Conservation (phyloP, 2,888 invertebrate genomes). For the Mycogona germanica region DNA sequence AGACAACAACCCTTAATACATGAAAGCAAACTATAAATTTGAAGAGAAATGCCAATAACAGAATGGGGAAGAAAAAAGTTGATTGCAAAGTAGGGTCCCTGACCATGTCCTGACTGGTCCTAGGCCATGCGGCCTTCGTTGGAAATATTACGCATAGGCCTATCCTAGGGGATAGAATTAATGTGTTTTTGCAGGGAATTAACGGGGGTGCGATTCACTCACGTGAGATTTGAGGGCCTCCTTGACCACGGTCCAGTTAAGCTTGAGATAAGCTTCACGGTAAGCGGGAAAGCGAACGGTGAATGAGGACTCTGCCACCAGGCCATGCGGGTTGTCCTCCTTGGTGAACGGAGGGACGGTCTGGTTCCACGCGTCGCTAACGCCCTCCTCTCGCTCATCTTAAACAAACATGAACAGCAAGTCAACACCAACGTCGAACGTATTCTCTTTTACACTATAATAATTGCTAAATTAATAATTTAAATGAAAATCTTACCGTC, state of each 20-base stretch:
- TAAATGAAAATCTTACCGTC: neutral
- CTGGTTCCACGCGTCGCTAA: constrained; percentile 75
- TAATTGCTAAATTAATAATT: neutral
- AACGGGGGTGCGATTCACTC: too few species aligned
- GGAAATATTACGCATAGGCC: too few species aligned
- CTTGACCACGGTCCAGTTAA: constrained; percentile 93
- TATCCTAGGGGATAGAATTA: too few species aligned
- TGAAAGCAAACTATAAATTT: neutral
- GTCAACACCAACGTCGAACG: neutral
- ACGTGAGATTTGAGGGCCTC: too few species aligned
- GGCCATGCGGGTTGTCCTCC: constrained; percentile 76
- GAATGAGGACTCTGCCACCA: constrained; percentile 89
- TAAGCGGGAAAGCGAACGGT: constrained; percentile 96
- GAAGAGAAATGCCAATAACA: too few species aligned
- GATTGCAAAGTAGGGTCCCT: too few species aligned
- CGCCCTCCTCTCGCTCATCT: constrained; percentile 23
- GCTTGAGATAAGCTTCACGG: constrained; percentile 84
- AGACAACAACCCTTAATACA: constrained; percentile 20
- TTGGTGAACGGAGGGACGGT: constrained; percentile 76
- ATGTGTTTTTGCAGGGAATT: too few species aligned
- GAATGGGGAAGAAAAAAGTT: too few species aligned
- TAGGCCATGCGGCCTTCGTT: too few species aligned
- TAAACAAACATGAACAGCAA: neutral
- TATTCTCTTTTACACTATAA: neutral
- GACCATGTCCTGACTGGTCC: too few species aligned